Percentiles rank a stretch among this genome's conserved stretches.
phyloP scores from a whole-genome alignment of 2,113 vertebrate species.

The Rissa tridactyla region DNA sequence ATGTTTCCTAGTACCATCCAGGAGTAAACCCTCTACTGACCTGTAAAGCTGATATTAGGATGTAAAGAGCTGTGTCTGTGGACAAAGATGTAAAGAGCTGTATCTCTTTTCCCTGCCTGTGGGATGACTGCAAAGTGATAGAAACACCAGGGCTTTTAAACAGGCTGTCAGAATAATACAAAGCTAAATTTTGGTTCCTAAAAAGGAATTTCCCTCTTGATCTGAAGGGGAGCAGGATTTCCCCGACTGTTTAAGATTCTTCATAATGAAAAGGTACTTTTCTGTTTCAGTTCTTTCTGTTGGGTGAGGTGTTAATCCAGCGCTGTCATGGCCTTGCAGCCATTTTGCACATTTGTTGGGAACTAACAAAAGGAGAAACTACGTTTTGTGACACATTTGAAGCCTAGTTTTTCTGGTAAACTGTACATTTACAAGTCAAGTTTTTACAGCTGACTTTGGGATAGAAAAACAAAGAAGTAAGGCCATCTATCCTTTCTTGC shows the following conservation, averaged over 20 bases:
- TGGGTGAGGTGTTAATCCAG: background rate
- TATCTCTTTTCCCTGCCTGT: background rate
- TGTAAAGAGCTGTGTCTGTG: background rate
- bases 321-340: background rate
- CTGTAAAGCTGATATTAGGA: background rate
- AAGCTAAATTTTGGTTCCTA: background rate
- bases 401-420: background rate
- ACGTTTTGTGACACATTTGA: background rate
- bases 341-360: background rate
- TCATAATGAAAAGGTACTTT: slow-evolving; percentile 23
- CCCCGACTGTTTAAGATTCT: background rate
- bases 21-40: background rate
- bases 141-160: background rate
- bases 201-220: slow-evolving; percentile 36
- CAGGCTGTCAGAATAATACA: background rate
- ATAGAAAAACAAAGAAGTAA: background rate
- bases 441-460: background rate
- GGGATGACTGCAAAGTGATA: background rate
- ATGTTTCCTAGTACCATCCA: background rate
- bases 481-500: background rate
- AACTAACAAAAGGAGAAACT: background rate
- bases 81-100: background rate
- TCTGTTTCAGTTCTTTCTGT: slow-evolving; percentile 9
- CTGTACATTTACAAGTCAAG: background rate
- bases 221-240: slow-evolving; percentile 2